These are phyloP conservation scores for Myotis pilosus DNA, from an alignment of 2,797 vertebrate genomes.

Conservation along the genomic window DNA sequence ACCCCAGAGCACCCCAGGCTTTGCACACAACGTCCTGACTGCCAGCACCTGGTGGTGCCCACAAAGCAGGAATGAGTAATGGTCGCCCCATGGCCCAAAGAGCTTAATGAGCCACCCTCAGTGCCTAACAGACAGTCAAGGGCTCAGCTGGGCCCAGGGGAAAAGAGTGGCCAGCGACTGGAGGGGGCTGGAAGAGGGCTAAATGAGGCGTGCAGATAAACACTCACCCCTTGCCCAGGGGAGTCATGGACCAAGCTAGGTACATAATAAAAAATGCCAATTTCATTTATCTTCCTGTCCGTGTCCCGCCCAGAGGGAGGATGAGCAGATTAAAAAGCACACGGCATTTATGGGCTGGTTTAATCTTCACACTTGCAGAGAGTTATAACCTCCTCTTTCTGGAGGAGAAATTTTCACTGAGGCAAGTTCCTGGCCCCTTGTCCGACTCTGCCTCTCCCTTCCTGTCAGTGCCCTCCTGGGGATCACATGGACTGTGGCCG, in stretches of 20 bases:
- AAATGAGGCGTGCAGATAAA: slow-evolving; percentile 67
- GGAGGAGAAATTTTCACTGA: neutral
- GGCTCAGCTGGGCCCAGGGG: neutral
- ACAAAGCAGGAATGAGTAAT: neutral
- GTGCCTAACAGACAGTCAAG: neutral
- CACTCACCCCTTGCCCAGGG: slow-evolving; percentile 57
- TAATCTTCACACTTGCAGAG: slow-evolving; percentile 39
- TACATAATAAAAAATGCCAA: slow-evolving; percentile 72
- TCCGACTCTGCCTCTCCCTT: neutral
- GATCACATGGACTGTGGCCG: neutral
- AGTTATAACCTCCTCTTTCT: neutral
- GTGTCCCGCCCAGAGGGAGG: slow-evolving; percentile 48
- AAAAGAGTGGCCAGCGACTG: neutral
- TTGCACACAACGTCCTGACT: neutral
- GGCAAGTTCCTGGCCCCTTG: neutral
- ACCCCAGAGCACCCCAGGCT: neutral
- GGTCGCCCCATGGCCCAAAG: neutral
- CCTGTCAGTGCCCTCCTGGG: neutral
- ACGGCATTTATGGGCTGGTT: slow-evolving; percentile 33
- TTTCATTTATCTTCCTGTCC: slow-evolving; percentile 75
- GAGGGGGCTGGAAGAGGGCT: neutral
- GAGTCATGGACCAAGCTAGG: slow-evolving; percentile 18
- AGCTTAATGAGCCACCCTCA: neutral
- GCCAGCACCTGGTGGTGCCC: neutral
- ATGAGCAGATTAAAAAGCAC: slow-evolving; percentile 62